Conservation (phyloP, 2,797 vertebrate species). For the Knipowitschia caucasica region DNA sequence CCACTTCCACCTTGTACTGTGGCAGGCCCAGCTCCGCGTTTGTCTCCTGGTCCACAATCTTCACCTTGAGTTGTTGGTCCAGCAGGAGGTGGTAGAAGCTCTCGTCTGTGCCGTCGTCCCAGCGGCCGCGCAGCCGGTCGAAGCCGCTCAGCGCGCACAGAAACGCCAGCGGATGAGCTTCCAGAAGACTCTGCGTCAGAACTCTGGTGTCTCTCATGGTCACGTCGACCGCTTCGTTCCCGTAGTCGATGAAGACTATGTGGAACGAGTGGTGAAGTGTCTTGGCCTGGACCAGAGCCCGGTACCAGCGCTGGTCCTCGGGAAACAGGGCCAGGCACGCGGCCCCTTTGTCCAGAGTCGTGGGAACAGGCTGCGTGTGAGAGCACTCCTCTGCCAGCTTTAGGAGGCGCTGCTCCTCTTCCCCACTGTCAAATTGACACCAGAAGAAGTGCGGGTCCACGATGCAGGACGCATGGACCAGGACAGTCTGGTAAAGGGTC, state of each 20-base stretch:
- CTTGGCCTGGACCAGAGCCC: conserved; percentile 74
- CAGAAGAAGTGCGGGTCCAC: conserved; percentile 84
- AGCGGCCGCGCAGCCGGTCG: conserved; percentile 65
- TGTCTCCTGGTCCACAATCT: conserved; percentile 45
- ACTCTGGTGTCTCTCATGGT: conserved; percentile 61
- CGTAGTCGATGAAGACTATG: conserved; percentile 84
- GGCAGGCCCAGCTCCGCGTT: conserved; percentile 50
- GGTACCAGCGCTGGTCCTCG: conserved; percentile 79
- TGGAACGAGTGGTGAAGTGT: conserved; percentile 29
- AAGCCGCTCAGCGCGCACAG: conserved; percentile 82
- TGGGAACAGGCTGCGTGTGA: conserved; percentile 17
- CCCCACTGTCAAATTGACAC: conserved; percentile 72
- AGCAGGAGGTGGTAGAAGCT: conserved; percentile 75
- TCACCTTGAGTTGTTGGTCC: conserved; percentile 75
- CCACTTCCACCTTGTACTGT: conserved; percentile 74
- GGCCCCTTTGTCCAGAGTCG: conserved; percentile 62
- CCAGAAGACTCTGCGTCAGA: conserved; percentile 69
- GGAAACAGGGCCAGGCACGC: conserved; percentile 79
- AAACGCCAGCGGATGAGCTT: conserved; percentile 79
- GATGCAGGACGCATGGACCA: conserved; percentile 72
- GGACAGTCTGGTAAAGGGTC: conserved; percentile 45
- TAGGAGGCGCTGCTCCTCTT: conserved; percentile 29
- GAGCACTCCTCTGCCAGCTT: conserved; percentile 65
- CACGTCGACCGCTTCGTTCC: conserved; percentile 74
- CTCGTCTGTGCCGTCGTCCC: conserved; percentile 71